Conservation (phyloP, 2,888 invertebrate genomes). For the Sipha maydis region DNA sequence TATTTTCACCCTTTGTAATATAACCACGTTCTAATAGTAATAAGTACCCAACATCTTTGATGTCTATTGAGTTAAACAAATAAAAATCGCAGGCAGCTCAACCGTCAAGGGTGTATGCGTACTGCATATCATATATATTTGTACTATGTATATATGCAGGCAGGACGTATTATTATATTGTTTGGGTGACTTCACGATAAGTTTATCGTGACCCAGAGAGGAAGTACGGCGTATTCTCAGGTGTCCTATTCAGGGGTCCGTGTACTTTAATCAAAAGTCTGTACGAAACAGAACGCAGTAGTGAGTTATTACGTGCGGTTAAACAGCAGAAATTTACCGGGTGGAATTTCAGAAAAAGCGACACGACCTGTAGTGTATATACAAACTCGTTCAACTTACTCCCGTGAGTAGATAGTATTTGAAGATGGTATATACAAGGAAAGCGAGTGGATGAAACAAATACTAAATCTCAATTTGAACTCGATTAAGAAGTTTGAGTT, state of each 20-base stretch:
- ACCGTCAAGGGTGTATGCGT: neutral
- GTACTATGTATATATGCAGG: neutral
- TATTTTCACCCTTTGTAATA: neutral
- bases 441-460: slow-evolving; percentile 39
- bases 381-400: slow-evolving; percentile 5
- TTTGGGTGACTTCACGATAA: slow-evolving; percentile 40
- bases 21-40: neutral
- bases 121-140: neutral
- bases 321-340: slow-evolving; percentile 18
- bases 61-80: neutral
- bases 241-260: slow-evolving; percentile 26
- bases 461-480: slow-evolving; percentile 28
- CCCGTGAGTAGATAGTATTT: neutral
- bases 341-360: slow-evolving; percentile 25
- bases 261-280: slow-evolving; percentile 54
- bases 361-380: neutral
- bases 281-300: slow-evolving; percentile 39
- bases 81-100: neutral
- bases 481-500: neutral
- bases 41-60: neutral
- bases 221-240: neutral
- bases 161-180: slow-evolving; percentile 4
- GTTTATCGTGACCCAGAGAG: slow-evolving; percentile 15
- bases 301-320: slow-evolving; percentile 53
- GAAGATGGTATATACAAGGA: neutral